A percentile compares a stretch with the other conserved stretches of the same genome.
These are phyloP conservation scores for Struthidea cinerea DNA, from an alignment of 2,113 vertebrate genomes.

Conservation along the genomic window DNA sequence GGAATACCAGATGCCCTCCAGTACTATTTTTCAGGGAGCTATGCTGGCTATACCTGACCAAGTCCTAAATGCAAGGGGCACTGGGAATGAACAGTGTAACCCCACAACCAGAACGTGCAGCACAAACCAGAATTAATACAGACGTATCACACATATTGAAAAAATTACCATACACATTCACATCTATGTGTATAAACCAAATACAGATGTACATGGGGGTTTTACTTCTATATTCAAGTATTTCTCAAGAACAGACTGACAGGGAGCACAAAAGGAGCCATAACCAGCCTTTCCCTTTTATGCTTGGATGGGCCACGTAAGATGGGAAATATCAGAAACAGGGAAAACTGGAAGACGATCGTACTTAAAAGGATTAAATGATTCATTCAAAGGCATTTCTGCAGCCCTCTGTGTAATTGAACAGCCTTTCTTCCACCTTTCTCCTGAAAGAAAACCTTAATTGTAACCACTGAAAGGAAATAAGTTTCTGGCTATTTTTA, in stretches of 20 bases:
- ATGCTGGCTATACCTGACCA: background rate
- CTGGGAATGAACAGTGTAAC: background rate
- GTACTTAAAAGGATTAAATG: constrained; percentile 32
- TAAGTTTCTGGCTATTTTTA: constrained; percentile 21
- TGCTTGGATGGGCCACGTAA: background rate
- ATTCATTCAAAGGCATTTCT: constrained; percentile 38
- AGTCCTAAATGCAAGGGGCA: background rate
- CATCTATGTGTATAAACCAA: background rate
- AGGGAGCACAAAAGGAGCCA: background rate
- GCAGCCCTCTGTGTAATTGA: constrained; percentile 37
- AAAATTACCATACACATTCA: background rate
- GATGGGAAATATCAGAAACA: background rate
- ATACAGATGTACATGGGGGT: rapidly evolving
- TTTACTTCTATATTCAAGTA: background rate
- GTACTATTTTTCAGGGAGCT: background rate
- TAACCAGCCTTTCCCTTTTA: background rate
- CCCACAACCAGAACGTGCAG: rapidly evolving
- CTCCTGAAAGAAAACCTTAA: background rate
- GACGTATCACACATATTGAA: background rate
- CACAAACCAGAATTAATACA: background rate
- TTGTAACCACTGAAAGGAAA: constrained; percentile 10
- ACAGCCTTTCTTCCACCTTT: constrained; percentile 10
- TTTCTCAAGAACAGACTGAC: background rate
- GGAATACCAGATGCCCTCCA: background rate
- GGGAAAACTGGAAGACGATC: background rate